Evolutionary conservation across 2,113 vertebrate species (phyloP).

Genomic region (Phocoena sinus): DNA sequence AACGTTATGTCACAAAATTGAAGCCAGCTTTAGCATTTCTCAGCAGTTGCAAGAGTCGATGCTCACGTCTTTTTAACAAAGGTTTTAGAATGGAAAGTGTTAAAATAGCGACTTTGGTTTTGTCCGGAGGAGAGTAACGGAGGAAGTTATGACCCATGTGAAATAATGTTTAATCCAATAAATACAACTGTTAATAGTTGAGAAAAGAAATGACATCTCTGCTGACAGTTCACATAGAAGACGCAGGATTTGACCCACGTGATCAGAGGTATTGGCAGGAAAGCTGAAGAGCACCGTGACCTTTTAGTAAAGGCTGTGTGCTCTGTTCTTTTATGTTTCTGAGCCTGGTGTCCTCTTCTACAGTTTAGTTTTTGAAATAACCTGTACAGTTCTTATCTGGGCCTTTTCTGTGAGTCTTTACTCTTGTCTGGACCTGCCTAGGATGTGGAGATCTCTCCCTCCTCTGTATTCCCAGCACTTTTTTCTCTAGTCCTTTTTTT

Average conservation of each 20-base stretch:
- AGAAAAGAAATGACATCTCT: background rate
- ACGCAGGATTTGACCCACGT: background rate
- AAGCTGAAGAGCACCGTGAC: background rate
- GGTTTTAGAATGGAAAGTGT: background rate
- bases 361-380: background rate
- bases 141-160: background rate
- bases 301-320: background rate
- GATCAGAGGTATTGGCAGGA: background rate
- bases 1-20: background rate
- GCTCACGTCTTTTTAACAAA: background rate
- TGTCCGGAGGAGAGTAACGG: background rate
- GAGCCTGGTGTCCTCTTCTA: background rate
- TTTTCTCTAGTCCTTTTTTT: background rate
- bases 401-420: background rate
- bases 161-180: background rate
- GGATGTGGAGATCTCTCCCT: background rate
- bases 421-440: background rate
- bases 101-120: background rate
- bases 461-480: background rate
- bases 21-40: conserved; percentile 35
- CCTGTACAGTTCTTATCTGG: background rate
- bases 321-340: background rate
- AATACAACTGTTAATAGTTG: background rate
- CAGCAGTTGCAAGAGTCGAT: background rate
- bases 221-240: background rate